Evolutionary conservation across 2,113 vertebrate species (phyloP).

Genomic region (Oostethus manadensis): DNA sequence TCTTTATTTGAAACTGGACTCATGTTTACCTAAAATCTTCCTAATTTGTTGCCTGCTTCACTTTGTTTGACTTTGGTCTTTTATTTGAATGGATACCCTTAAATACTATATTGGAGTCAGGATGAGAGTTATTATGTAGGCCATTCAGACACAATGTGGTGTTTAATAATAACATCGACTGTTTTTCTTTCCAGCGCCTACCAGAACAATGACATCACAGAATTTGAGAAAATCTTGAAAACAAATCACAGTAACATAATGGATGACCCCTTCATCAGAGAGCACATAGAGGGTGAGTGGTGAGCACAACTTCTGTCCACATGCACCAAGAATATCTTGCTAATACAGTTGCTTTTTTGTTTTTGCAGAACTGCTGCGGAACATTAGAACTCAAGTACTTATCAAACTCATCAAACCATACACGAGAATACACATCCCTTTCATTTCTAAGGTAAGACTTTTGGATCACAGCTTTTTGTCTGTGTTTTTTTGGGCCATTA

Average conservation of each 20-base stretch:
- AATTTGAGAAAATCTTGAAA: constrained; percentile 99
- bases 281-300: constrained; percentile 96
- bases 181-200: constrained; percentile 84
- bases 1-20: not conserved
- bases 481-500: not conserved
- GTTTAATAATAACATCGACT: constrained; percentile 24
- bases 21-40: not conserved
- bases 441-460: constrained; percentile 94
- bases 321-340: not conserved
- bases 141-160: constrained; percentile 36
- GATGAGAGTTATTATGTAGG: constrained; percentile 18
- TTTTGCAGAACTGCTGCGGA: constrained; percentile 90
- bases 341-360: constrained; percentile 29
- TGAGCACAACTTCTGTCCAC: constrained; percentile 8
- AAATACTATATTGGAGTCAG: constrained; percentile 22
- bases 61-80: constrained; percentile 13
- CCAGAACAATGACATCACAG: constrained; percentile 99
- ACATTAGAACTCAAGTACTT: constrained; percentile 99
- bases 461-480: not conserved
- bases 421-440: constrained; percentile 99
- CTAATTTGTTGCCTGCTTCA: not conserved
- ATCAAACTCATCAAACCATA: constrained; percentile 99
- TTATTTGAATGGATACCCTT: constrained; percentile 6
- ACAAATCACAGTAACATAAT: constrained; percentile 99
- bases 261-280: constrained; percentile 98